Percentiles rank a stretch among this genome's conserved stretches.
Conservation (phyloP, 2,113 vertebrate species). For the Tringa solitaria region DNA sequence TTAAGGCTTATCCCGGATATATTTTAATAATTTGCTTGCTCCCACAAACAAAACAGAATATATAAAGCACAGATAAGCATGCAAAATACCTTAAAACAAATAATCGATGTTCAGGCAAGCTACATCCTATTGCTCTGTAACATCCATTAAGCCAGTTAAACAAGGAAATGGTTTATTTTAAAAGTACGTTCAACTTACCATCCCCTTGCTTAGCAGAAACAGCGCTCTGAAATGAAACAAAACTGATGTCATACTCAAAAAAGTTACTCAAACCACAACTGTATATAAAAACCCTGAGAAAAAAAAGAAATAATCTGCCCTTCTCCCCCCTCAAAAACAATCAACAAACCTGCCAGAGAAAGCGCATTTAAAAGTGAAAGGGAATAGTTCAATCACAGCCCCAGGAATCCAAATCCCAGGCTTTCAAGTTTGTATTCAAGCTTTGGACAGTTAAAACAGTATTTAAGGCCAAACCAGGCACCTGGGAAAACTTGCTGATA, state of each 20-base stretch:
- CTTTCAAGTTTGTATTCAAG: neutral
- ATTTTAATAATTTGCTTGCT: neutral
- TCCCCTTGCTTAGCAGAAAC: conserved; percentile 97
- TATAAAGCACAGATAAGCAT: neutral
- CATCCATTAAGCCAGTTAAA: neutral
- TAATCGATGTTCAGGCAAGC: neutral
- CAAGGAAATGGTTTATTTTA: neutral
- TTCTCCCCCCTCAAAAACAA: neutral
- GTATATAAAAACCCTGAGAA: neutral
- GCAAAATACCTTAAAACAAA: neutral
- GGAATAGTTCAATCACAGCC: neutral
- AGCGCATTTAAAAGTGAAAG: neutral
- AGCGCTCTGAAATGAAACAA: conserved; percentile 81
- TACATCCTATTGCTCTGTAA: neutral
- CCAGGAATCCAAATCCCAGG: neutral
- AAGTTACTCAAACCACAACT: neutral
- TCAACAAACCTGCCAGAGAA: accelerated
- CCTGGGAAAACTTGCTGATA: neutral
- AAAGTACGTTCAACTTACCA: conserved; percentile 82
- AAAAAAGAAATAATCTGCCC: neutral
- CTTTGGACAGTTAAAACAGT: neutral
- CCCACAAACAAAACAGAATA: neutral
- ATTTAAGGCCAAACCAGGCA: neutral
- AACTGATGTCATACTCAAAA: accelerated
- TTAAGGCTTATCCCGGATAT: neutral